Percentiles rank a stretch among this genome's conserved stretches.
Conservation (phyloP, 2,113 vertebrate genomes). For the Sciurus niger region DNA sequence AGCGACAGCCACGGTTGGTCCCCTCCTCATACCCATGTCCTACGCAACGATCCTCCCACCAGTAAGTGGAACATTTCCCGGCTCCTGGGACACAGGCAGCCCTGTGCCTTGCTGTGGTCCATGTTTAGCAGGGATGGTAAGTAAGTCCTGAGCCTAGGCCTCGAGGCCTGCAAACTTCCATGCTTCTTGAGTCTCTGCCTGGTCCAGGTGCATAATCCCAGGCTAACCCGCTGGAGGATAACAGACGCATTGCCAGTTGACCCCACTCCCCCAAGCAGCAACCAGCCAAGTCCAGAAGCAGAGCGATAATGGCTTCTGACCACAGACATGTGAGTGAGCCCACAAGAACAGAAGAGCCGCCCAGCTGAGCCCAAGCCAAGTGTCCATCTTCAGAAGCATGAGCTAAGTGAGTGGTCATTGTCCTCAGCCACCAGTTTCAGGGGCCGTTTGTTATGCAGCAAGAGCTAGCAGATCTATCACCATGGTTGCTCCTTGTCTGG, state of each 20-base stretch:
- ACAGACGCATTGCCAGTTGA: no score
- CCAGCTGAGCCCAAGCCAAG: background rate
- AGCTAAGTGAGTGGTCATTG: background rate
- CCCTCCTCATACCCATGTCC: background rate
- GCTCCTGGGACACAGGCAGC: background rate
- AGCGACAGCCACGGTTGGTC: background rate
- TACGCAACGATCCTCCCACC: background rate
- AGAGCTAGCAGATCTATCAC: background rate
- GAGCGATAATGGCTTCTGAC: background rate
- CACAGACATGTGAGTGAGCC: background rate
- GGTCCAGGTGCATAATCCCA: background rate
- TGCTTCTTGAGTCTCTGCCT: background rate
- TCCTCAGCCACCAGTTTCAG: background rate
- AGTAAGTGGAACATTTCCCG: background rate
- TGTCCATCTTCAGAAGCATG: background rate
- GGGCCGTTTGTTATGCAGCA: background rate
- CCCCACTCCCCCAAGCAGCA: background rate
- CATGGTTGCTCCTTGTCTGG: background rate
- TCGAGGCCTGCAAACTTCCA: rapidly evolving
- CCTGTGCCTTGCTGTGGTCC: background rate
- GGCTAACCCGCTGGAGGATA: background rate
- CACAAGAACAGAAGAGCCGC: background rate
- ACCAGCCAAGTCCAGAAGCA: background rate
- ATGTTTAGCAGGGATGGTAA: background rate
- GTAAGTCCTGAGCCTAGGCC: background rate